These are phyloP conservation scores for Apamea sordens DNA, from an alignment of 2,888 invertebrate genomes.

Conservation along the genomic window DNA sequence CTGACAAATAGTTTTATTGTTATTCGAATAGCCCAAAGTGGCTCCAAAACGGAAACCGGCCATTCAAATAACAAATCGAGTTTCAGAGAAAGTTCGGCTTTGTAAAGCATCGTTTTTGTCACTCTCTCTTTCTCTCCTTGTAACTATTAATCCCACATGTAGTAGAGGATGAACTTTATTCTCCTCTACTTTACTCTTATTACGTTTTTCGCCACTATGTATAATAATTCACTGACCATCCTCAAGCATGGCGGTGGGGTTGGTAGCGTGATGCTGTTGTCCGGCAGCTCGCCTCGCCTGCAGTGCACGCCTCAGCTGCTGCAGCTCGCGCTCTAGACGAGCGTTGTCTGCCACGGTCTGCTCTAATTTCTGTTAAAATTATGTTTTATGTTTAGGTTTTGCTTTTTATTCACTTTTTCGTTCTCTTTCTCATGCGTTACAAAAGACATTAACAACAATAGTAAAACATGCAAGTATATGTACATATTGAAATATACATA, in stretches of 20 bases:
- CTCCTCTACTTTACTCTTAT: background rate
- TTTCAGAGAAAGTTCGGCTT: background rate
- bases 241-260: slow-evolving; percentile 92
- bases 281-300: slow-evolving; percentile 92
- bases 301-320: slow-evolving; percentile 95
- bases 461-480: slow-evolving; percentile 6
- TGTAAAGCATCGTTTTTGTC: background rate
- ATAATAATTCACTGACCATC: slow-evolving; percentile 82
- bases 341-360: slow-evolving; percentile 98
- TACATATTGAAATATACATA: slow-evolving; percentile 14
- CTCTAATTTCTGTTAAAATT: slow-evolving; percentile 93
- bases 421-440: background rate
- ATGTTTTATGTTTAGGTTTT: background rate
- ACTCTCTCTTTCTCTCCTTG: background rate
- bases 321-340: slow-evolving; percentile 95
- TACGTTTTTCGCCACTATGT: background rate
- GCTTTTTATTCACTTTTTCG: background rate
- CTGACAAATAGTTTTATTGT: background rate
- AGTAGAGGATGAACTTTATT: background rate
- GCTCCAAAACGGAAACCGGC: background rate
- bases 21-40: background rate
- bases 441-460: background rate
- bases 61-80: background rate
- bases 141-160: background rate
- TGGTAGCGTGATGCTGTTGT: slow-evolving; percentile 68